These are phyloP conservation scores for Cartodere bifasciata DNA, from an alignment of 2,888 invertebrate species.

Conservation along the genomic window DNA sequence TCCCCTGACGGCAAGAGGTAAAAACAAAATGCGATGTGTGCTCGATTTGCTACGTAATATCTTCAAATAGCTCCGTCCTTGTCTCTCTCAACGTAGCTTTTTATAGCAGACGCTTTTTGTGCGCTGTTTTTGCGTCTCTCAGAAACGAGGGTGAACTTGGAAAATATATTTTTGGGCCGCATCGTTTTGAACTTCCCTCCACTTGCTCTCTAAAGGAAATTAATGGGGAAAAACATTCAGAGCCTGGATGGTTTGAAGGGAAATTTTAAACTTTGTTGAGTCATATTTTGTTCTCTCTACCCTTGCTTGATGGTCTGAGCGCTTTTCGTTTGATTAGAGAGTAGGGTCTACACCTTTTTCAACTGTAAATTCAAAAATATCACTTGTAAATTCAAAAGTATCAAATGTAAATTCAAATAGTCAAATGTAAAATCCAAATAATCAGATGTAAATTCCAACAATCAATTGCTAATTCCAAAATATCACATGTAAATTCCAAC, in stretches of 20 bases:
- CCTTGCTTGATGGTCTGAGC: conserved; percentile 17
- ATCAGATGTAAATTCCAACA: too few species aligned
- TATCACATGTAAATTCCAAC: too few species aligned
- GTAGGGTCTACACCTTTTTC: too few species aligned
- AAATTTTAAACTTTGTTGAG: conserved; percentile 27
- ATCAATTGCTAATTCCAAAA: too few species aligned
- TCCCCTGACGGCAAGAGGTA: conserved; percentile 25
- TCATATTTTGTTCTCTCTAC: conserved; percentile 21
- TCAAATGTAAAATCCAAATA: too few species aligned
- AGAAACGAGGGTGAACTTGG: conserved; percentile 16
- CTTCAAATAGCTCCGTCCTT: conserved; percentile 16
- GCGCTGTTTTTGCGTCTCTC: conserved; percentile 20
- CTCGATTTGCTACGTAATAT: conserved; percentile 23
- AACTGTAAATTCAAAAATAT: too few species aligned
- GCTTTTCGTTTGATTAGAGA: conserved; percentile 20
- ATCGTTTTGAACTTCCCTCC: conserved; percentile 29
- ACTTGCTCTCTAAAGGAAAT: conserved; percentile 27
- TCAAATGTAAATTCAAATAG: too few species aligned
- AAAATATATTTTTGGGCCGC: conserved; percentile 28
- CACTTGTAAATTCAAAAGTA: too few species aligned
- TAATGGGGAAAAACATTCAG: conserved; percentile 30
- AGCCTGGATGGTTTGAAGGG: conserved; percentile 22
- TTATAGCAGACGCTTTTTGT: conserved; percentile 6
- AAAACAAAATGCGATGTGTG: conserved; percentile 31
- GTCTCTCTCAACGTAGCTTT: conserved; percentile 6